Base-by-base conservation (phyloP, 2,797 vertebrate genomes). In the Scyliorhinus canicula region DNA sequence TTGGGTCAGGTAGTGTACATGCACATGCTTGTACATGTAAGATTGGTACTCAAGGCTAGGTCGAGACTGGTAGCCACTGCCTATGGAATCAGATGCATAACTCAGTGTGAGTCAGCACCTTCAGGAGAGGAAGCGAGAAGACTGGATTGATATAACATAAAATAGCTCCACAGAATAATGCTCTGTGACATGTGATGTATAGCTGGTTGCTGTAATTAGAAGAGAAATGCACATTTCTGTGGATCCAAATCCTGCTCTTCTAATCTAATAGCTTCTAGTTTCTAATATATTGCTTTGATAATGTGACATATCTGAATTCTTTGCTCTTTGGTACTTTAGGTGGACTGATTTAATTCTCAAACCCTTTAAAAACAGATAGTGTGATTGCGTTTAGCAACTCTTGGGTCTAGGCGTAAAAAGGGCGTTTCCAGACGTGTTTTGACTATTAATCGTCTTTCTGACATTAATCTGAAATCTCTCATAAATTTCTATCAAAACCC, bases 401-500 rank as follows among this genome's bases (percentile, higher is more conserved):
- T 82, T 82, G 26, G 40, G 24, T 44, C n/a, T 26, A 26, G 26
- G 60, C 57, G 9, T 11, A 44, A 60, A 65, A 60, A 91, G 65
- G 57, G 7, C 88, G 4, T 91, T 91, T 44, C 57, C 88, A 26
- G 88, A 91, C 88, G 88, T 91, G 57, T 91, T 91, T 91, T 91
- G 88, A 44, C 88, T 91, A 65, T 91, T 91, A 91, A 91, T n/a
- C 16, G 28, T 50, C 93, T 52, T 94, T 47, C 93, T 94, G 44
- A 94, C 67, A 50, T 94, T 94, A 74, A 94, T 94, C 28, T 50
- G 67, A 71, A 94, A 91, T 57, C 57, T 44, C 67, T 94, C 69
- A 52, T 52, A 69, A 74, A 94, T 94, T 94, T 94, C 65, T 74
- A 26, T 91, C 93, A 52, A 65, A 94, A 55, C 47, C 67, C 93